Base-by-base conservation (phyloP, 2,113 vertebrate species). In the Scalopus aquaticus region DNA sequence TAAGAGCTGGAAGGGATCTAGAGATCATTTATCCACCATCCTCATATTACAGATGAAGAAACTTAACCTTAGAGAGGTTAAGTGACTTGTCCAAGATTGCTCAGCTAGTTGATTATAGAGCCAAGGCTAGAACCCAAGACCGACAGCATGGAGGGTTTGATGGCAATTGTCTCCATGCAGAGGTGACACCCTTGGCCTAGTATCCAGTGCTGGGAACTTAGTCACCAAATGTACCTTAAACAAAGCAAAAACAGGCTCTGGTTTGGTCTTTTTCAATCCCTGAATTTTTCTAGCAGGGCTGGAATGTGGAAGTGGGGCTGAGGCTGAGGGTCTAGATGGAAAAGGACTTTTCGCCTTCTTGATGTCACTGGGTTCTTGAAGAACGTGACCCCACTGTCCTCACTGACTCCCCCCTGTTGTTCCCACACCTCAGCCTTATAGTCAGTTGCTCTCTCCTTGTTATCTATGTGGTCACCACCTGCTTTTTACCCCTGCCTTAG, bases 31-130 rank as follows among this genome's bases (percentile, higher is more conserved):
- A 81, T 79, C 20, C n/a, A 91, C 39, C 0, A 0, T 17, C 37
- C 3, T 93, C 79, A 58, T 32, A 35, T 87, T 28, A 85, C 67
- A 77, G 65, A 88, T 83, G 49, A 89, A 89, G 74, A 96, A 89
- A 89, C 49, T 11, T 28, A 94, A 60, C 11, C 56, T 51, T 58
- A 78, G 88, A 94, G 37, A 93, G 58, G 58, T 83, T 89, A 86
- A 88, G n/a, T 83, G 64, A 73, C 84, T 69, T 91, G 13, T 16
- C 37, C 32, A 2, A 78, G 76, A 62, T 89, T 0, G 0, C 85
- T 82, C 69, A 93, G 69, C 70, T 69, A 54, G 26, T 54, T 88
- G 64, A 78, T 1, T 35, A 35, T 56, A 88, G 6, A 91, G 37
- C 16, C 26, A 77, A 81, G 73, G 64, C 44, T 74, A 87, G 77